Conservation (phyloP, 1,140 invertebrate species). For the Drosophila oshimai region DNA sequence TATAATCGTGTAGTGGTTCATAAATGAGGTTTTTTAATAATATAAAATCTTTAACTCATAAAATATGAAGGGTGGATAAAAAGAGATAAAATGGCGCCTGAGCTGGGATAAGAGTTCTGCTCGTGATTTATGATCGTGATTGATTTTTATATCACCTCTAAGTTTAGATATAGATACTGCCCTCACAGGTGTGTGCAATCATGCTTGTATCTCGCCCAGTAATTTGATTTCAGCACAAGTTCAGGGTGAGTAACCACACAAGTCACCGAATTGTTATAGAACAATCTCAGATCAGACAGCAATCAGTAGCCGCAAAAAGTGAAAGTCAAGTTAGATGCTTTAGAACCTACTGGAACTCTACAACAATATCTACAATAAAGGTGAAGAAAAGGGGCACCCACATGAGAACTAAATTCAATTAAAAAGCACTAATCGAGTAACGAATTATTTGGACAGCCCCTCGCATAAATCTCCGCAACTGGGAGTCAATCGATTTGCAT, state of each 20-base stretch:
- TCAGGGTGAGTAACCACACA: constrained; percentile 68
- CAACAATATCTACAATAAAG: background rate
- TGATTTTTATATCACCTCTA: constrained; percentile 9
- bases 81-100: too few relatives aligned
- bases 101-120: too few relatives aligned
- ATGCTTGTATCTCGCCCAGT: constrained; percentile 25
- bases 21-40: too few relatives aligned
- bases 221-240: constrained; percentile 54
- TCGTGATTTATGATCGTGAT: background rate
- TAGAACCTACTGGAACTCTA: background rate
- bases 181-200: constrained; percentile 50
- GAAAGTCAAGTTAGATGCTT: constrained; percentile 49
- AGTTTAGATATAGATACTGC: constrained; percentile 21
- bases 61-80: too few relatives aligned
- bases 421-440: constrained; percentile 46
- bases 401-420: constrained; percentile 43
- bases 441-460: constrained; percentile 21
- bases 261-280: constrained; percentile 54
- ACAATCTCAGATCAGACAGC: constrained; percentile 36
- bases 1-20: too few relatives aligned
- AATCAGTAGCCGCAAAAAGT: constrained; percentile 55
- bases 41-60: too few relatives aligned
- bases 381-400: constrained; percentile 6
- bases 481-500: constrained; percentile 58
- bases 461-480: constrained; percentile 55